A percentile compares a stretch with the other conserved stretches of the same genome.
These are phyloP conservation scores for Drosophila siamana DNA, from an alignment of 2,888 invertebrate species.

Conservation along the genomic window DNA sequence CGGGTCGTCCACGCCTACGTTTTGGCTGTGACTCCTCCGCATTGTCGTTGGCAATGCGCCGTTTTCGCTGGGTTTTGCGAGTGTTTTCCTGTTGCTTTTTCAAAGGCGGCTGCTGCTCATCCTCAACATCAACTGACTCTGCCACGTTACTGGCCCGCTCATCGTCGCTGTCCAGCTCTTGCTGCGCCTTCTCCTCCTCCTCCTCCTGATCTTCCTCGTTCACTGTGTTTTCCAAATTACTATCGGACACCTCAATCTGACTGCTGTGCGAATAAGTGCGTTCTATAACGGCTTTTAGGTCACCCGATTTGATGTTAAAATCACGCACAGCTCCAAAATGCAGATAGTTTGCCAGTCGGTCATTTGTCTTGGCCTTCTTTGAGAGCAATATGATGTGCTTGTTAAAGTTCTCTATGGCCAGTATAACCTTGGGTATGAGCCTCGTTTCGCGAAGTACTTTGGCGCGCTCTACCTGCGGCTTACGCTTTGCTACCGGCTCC, in stretches of 20 bases:
- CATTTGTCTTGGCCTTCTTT: conserved; percentile 87
- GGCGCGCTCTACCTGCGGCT: conserved; percentile 85
- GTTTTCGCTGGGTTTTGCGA: conserved; percentile 27
- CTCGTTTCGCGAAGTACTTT: conserved; percentile 88
- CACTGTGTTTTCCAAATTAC: conserved; percentile 37
- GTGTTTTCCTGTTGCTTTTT: conserved; percentile 44
- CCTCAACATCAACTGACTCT: conserved; percentile 33
- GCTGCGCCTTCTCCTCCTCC: background rate
- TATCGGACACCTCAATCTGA: conserved; percentile 70
- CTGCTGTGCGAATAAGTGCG: conserved; percentile 82
- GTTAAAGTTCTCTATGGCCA: conserved; percentile 88
- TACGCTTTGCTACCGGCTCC: conserved; percentile 76
- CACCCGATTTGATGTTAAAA: conserved; percentile 87
- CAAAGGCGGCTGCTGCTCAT: conserved; percentile 8
- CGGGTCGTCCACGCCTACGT: conserved; percentile 51
- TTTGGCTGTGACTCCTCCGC: conserved; percentile 37
- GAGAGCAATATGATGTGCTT: conserved; percentile 87
- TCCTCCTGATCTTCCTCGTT: conserved; percentile 9
- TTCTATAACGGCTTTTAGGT: conserved; percentile 86
- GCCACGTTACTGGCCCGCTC: conserved; percentile 58
- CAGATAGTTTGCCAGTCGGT: conserved; percentile 86
- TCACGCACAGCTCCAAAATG: conserved; percentile 88
- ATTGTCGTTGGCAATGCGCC: conserved; percentile 28
- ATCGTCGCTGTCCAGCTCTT: conserved; percentile 35
- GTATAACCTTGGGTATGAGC: conserved; percentile 88